Base-by-base conservation (phyloP, 2,888 invertebrate genomes). In the Xylocampa areola region DNA sequence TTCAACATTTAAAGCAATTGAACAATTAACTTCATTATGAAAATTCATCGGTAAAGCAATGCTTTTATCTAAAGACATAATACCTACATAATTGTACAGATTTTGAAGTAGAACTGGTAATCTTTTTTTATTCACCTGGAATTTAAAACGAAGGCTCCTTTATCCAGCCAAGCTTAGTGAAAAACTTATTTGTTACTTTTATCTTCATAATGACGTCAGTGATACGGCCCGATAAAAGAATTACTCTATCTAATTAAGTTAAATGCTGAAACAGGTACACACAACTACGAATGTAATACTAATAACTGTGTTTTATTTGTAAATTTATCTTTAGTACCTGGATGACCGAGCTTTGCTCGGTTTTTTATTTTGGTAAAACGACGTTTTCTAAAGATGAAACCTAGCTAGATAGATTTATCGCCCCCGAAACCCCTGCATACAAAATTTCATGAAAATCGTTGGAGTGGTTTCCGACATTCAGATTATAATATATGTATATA, bases 121-220 rank as follows among this genome's bases (percentile, higher is more conserved):
- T 13, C 19, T 14, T 16, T 44, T 61, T 54, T 49, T 44, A 49
- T 52, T 40, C n/a, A n/a, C 60, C 19, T 29, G 47, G 41, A 66
- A 57, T 62, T 2, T 52, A 51, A 52, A 65, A 44, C n/a, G 17
- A 19, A 41, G 48, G 16, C 47, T 51, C 35, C 40, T 11, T 61
- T 66, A 64, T 55, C 35, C 58, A 51, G 25, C 17, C 27, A 5
- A 49, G 61, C 63, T 64, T 64, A 63, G 45, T 51, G 44, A 41
- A 66, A 68, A 71, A 59, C 35, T 55, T 55, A 58, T 62, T 73
- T 55, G 44, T 65, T 50, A 53, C 49, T 48, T 43, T 71, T 72
- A 68, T 68, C 69, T 45, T 40, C 21, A 2, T 2, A 37, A 16
- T 69, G 73, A 67, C 74, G 74, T 67, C 60, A 69, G 30, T 62